Evolutionary conservation across 2,888 invertebrate species (phyloP).

Genomic region (Drosophila longiperda): DNA sequence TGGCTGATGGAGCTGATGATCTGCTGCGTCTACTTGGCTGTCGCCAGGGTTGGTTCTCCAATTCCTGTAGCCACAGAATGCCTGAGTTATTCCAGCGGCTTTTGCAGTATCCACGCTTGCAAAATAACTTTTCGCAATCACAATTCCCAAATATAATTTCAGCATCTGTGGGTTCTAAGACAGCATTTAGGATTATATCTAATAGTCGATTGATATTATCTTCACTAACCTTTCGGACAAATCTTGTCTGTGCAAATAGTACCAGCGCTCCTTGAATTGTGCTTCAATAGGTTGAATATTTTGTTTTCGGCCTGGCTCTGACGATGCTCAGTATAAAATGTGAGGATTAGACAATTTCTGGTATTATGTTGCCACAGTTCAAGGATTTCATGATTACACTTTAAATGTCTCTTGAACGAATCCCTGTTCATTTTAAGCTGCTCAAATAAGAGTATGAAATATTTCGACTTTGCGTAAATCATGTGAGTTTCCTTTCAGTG

Average conservation of each 20-base stretch:
- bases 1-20: background rate
- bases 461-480: conserved; percentile 30
- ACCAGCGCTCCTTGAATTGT: conserved; percentile 12
- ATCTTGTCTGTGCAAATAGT: background rate
- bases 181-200: background rate
- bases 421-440: conserved; percentile 6
- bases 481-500: background rate
- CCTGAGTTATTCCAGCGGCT: conserved; percentile 70
- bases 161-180: conserved; percentile 57
- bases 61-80: conserved; percentile 70
- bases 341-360: conserved; percentile 22
- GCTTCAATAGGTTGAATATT: conserved; percentile 42
- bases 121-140: conserved; percentile 19
- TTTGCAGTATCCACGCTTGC: background rate
- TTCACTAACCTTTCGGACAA: conserved; percentile 10
- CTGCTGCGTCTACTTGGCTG: background rate
- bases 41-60: conserved; percentile 48
- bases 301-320: conserved; percentile 37
- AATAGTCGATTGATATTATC: background rate
- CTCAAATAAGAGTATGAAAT: conserved; percentile 20
- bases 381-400: conserved; percentile 9
- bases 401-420: conserved; percentile 9
- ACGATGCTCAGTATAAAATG: conserved; percentile 21
- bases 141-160: conserved; percentile 72
- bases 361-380: conserved; percentile 18